Conservation (phyloP, 2,113 vertebrate species). For the Nyctereutes procyonoides region DNA sequence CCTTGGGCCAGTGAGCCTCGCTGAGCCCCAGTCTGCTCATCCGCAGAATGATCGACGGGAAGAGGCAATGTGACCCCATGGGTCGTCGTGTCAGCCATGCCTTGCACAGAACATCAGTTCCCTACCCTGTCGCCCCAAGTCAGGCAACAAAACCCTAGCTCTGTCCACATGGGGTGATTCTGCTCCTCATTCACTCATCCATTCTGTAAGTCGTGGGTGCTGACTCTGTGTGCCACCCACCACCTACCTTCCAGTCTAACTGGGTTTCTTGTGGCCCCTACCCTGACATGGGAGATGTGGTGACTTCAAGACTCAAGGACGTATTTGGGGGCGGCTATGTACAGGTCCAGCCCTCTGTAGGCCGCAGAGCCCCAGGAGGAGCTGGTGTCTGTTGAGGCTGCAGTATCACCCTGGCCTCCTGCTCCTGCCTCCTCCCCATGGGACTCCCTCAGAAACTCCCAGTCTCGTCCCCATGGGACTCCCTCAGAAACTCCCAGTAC, state of each 20-base stretch:
- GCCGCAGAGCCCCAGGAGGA: neutral
- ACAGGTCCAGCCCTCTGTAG: neutral
- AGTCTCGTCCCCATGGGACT: fast-evolving
- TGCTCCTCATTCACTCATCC: fast-evolving
- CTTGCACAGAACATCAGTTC: neutral
- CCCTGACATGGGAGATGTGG: fast-evolving
- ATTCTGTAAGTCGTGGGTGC: neutral
- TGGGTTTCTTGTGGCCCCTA: neutral
- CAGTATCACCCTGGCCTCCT: too few species aligned
- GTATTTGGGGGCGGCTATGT: neutral
- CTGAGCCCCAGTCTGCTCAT: neutral
- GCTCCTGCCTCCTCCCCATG: neutral
- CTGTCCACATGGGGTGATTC: too few species aligned
- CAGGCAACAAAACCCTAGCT: neutral
- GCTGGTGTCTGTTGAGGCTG: neutral
- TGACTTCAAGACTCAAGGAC: neutral
- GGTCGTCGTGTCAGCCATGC: neutral
- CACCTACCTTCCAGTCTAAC: neutral
- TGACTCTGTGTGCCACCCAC: fast-evolving
- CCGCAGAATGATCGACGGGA: neutral
- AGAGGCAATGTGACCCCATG: neutral
- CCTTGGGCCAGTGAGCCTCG: neutral
- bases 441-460: fast-evolving
- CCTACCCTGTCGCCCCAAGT: neutral
- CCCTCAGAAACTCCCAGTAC: fast-evolving